Evolutionary conservation across 2,113 vertebrate genomes (phyloP).

Genomic region (Syngnathus typhle): DNA sequence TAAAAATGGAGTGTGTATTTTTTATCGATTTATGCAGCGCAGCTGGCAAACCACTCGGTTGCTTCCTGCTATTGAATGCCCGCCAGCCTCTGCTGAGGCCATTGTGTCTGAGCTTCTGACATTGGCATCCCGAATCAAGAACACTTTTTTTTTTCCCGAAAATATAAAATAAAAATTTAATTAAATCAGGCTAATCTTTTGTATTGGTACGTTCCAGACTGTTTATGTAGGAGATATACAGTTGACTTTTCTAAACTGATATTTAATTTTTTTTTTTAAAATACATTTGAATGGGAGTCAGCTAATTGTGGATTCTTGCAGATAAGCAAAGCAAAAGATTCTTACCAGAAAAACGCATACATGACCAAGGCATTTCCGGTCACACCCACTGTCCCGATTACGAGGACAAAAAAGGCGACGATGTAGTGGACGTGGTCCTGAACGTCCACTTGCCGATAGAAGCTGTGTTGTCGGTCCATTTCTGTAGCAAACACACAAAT

Average conservation of each 20-base stretch:
- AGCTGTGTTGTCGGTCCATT: slow-evolving; percentile 67
- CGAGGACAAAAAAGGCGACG: slow-evolving; percentile 79
- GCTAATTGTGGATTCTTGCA: neutral
- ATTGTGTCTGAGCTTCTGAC: slow-evolving; percentile 14
- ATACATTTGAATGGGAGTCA: too few species aligned
- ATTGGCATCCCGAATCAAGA: neutral
- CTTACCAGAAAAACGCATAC: slow-evolving; percentile 90
- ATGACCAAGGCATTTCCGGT: slow-evolving; percentile 90
- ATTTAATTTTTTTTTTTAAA: too few species aligned
- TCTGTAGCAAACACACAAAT: slow-evolving; percentile 31
- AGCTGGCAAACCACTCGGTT: slow-evolving; percentile 21
- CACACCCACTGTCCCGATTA: slow-evolving; percentile 83
- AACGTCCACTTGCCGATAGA: slow-evolving; percentile 77
- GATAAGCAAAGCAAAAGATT: neutral
- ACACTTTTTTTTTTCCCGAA: too few species aligned
- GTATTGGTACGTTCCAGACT: too few species aligned
- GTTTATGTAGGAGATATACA: too few species aligned
- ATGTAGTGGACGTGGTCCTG: slow-evolving; percentile 84
- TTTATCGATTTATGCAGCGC: slow-evolving; percentile 31
- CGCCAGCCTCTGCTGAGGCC: slow-evolving; percentile 12
- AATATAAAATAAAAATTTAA: too few species aligned
- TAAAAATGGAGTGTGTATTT: neutral
- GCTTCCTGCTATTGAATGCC: slow-evolving; percentile 36
- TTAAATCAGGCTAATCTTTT: too few species aligned
- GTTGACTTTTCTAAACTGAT: too few species aligned